phyloP scores from a whole-genome alignment of 2,113 vertebrate species.

The Baryphthengus martii region DNA sequence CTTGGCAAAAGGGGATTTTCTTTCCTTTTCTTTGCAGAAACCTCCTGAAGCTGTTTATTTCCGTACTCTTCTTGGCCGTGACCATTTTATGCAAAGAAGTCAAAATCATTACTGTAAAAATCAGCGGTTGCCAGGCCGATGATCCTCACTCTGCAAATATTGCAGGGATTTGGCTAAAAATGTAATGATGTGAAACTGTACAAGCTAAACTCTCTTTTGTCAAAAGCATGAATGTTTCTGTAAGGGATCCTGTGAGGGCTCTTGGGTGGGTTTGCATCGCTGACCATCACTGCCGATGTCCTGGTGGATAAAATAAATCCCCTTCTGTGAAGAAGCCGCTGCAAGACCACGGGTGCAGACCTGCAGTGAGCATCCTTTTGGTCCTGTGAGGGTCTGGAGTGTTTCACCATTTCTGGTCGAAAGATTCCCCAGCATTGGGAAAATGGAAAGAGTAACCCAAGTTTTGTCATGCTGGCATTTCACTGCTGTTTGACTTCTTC shows the following conservation, averaged over 20 bases:
- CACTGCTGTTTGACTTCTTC: not conserved
- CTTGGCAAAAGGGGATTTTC: not conserved
- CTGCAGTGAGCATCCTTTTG: accelerated
- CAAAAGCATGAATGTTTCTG: not conserved
- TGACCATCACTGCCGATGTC: not conserved
- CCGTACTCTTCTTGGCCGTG: not conserved
- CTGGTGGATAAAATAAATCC: not conserved
- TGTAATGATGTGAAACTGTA: not conserved
- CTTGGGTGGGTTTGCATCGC: not conserved
- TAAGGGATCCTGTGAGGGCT: not conserved
- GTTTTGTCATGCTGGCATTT: not conserved
- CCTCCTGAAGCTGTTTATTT: not conserved
- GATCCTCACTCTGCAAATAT: not conserved
- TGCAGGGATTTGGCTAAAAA: not conserved
- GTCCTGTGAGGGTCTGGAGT: accelerated
- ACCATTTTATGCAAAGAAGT: not conserved
- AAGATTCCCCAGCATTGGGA: accelerated
- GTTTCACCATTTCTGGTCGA: not conserved
- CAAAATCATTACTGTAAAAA: not conserved
- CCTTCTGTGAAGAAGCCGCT: not conserved
- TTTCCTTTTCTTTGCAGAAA: not conserved
- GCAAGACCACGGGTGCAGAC: accelerated
- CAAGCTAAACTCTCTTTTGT: not conserved
- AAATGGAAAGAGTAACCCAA: not conserved
- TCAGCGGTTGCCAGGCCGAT: not conserved